These are phyloP conservation scores for Leptestheria dahalacensis DNA, from an alignment of 1,140 invertebrate species.

Conservation along the genomic window DNA sequence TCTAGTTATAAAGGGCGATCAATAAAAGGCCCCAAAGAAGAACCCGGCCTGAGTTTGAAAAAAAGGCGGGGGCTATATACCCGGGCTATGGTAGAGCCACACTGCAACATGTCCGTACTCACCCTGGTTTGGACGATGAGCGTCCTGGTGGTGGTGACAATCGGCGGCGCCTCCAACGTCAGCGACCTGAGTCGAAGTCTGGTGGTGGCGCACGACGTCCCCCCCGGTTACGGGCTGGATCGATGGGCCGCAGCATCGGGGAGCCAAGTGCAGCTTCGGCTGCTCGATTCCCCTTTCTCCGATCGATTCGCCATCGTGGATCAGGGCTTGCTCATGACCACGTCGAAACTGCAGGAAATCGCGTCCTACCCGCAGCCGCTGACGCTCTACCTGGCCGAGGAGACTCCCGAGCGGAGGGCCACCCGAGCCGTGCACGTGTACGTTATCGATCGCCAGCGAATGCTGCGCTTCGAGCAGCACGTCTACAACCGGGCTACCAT, in stretches of 20 bases:
- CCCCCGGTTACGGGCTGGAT: constrained; percentile 19
- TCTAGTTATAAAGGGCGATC: too few relatives aligned
- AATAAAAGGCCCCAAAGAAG: too few relatives aligned
- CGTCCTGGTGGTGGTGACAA: too few relatives aligned
- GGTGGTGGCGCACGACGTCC: constrained; percentile 20
- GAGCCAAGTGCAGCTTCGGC: constrained; percentile 6
- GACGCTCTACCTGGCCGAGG: constrained; percentile 61
- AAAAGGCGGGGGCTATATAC: too few relatives aligned
- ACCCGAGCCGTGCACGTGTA: constrained; percentile 64
- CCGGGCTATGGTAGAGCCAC: too few relatives aligned
- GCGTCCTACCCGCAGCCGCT: constrained; percentile 59
- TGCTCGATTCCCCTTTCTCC: constrained; percentile 19
- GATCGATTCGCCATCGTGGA: constrained; percentile 59
- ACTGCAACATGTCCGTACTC: too few relatives aligned
- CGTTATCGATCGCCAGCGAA: constrained; percentile 60
- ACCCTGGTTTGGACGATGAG: neutral
- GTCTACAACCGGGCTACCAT: constrained; percentile 45
- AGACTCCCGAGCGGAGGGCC: constrained; percentile 52
- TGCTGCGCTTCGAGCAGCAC: constrained; percentile 57
- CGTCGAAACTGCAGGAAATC: constrained; percentile 43
- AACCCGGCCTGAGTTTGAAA: too few relatives aligned
- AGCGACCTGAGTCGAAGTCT: constrained; percentile 6
- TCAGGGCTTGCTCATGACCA: constrained; percentile 78
- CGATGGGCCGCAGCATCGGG: constrained; percentile 17
- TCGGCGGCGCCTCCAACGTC: too few relatives aligned